A percentile compares a stretch with the other conserved stretches of the same genome.
These are phyloP conservation scores for Trinorchestia longiramus DNA, from an alignment of 1,140 invertebrate species.

Conservation along the genomic window DNA sequence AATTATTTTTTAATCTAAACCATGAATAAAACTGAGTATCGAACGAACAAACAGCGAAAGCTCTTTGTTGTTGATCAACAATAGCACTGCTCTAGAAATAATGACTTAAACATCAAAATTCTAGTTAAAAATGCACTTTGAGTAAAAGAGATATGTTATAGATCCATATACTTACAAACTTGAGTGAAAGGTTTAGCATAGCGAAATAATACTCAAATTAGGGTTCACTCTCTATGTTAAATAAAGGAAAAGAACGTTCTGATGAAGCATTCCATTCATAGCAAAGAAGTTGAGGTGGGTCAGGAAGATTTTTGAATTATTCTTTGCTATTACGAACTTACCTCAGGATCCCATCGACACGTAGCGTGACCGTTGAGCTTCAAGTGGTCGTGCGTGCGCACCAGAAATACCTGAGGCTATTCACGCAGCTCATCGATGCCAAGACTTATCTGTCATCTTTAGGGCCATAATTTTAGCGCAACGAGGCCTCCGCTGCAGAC, in stretches of 20 bases:
- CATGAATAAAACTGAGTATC: too few species aligned
- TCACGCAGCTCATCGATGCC: not conserved
- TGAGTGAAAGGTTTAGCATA: too few species aligned
- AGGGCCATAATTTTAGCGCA: slow-evolving; percentile 6
- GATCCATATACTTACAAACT: not conserved
- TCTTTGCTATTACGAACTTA: not conserved
- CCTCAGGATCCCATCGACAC: not conserved
- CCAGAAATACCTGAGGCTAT: not conserved
- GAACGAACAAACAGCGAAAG: not conserved
- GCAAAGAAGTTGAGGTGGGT: not conserved
- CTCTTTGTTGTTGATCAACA: not conserved
- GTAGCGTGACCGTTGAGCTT: not conserved
- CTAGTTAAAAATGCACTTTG: not conserved
- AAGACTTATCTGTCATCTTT: not conserved
- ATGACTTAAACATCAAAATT: not conserved
- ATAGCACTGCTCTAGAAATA: not conserved
- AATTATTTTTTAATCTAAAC: not conserved
- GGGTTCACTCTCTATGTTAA: not conserved
- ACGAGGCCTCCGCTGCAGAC: not conserved
- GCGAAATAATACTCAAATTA: not conserved
- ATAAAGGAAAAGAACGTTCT: not conserved
- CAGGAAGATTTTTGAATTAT: not conserved
- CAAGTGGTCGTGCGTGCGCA: not conserved
- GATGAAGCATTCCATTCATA: not conserved
- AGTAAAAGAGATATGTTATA: not conserved